Base-by-base conservation (phyloP, 2,888 invertebrate species). In the Clanis bilineata region DNA sequence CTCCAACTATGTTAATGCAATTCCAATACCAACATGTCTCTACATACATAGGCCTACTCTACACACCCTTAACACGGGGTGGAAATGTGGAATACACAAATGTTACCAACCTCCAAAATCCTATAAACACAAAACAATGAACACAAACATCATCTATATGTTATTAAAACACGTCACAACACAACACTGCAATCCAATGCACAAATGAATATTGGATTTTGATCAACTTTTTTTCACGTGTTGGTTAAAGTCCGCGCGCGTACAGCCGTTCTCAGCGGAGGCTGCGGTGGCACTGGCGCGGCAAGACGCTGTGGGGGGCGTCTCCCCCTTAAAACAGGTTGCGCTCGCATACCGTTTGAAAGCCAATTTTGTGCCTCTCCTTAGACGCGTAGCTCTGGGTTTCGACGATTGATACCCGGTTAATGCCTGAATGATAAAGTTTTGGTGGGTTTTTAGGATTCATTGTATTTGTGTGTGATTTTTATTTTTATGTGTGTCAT, bases 131-230 rank as follows among this genome's bases (percentile, higher is more conserved):
- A 77, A 74, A 81, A 83, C 82, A 73, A 76, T 75, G 72, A 76
- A 76, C 79, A 84, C 79, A 70, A 73, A 73, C 82, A 83, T 85
- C 84, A 86, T 83, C 83, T 76, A 80, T 79, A 83, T 81, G 64
- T 61, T 67, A 56, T 28, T 38, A 65, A 65, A 63, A 64, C 69
- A 65, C 65, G 67, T 58, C 62, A 56, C 60, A 62, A 76, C 87
- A 87, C 86, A 77, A 61, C 90, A 90, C 90, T 90, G 90, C 90
- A 90, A 90, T 90, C 90, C 90, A 80, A 67, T 73, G 66, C 78
- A 81, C 79, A 64, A 59, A 69, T 55, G 25, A 62, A 39, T 57
- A 60, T 56, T 65, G 28, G 28, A 67, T 65, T 60, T 62, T 61
- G 69, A 77, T 77, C 9, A 32, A 21, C 75, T 77, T 79, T 80